Percentiles rank a stretch among this genome's conserved stretches.
phyloP scores from a whole-genome alignment of 2,888 invertebrate species.

The Chaetoderma sp. region DNA sequence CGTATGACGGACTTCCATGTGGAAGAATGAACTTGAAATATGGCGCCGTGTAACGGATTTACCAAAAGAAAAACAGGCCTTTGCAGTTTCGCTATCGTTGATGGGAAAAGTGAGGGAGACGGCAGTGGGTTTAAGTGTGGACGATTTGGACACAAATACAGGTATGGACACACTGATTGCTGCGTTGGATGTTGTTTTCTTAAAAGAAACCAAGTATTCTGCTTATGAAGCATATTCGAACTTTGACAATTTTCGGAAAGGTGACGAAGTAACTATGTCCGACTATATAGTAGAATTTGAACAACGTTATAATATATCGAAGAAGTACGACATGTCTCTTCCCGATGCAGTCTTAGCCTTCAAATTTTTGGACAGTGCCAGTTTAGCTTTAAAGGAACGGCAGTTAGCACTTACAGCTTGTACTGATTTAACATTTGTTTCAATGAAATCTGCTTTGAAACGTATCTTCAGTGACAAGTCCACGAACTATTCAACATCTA shows the following conservation, averaged over 20 bases:
- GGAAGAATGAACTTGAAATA: slow-evolving; percentile 7
- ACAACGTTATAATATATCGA: too few relatives aligned
- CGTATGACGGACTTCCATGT: too few relatives aligned
- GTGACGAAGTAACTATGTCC: too few relatives aligned
- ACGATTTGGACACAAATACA: background rate
- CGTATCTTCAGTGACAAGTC: background rate
- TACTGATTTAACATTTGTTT: background rate
- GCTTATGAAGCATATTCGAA: slow-evolving; percentile 6
- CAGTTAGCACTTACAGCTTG: too few relatives aligned
- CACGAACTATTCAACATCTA: too few relatives aligned
- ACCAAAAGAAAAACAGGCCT: slow-evolving; percentile 10
- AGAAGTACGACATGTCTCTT: too few relatives aligned
- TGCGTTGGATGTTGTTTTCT: background rate
- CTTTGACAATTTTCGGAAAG: slow-evolving; percentile 5
- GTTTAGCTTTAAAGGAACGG: too few relatives aligned
- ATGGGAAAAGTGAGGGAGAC: background rate
- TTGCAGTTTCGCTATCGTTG: slow-evolving; percentile 9
- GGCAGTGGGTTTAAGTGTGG: background rate
- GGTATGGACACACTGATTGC: slow-evolving; percentile 1
- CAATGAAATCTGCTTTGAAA: slow-evolving; percentile 10
- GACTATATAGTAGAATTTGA: too few relatives aligned
- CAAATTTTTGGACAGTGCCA: too few relatives aligned
- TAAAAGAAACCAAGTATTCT: background rate
- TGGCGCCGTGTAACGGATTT: slow-evolving; percentile 13
- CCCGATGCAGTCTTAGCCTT: too few relatives aligned